These are phyloP conservation scores for Phortica okadai DNA, from an alignment of 2,888 invertebrate species.

Conservation along the genomic window DNA sequence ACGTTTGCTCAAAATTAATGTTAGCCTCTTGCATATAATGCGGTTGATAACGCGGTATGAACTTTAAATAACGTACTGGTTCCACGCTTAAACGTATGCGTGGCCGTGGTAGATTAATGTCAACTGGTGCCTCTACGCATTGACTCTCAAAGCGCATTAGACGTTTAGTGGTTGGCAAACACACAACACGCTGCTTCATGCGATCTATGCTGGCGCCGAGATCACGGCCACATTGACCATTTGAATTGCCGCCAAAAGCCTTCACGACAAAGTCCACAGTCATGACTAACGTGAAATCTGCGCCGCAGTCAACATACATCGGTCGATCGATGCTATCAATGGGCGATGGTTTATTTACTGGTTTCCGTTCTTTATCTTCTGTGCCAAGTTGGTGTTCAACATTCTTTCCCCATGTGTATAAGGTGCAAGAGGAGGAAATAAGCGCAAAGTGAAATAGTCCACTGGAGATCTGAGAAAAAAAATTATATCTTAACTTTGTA, in stretches of 20 bases:
- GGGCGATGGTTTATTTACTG: conserved; percentile 71
- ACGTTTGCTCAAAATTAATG: conserved; percentile 63
- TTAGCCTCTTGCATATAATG: conserved; percentile 72
- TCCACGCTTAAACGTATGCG: conserved; percentile 72
- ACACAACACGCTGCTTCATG: conserved; percentile 74
- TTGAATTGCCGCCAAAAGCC: conserved; percentile 76
- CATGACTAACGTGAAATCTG: conserved; percentile 76
- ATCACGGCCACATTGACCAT: conserved; percentile 76
- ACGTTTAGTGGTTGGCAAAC: conserved; percentile 75
- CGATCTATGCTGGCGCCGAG: conserved; percentile 72
- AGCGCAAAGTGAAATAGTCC: conserved; percentile 91
- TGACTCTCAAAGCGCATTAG: conserved; percentile 76
- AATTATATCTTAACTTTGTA: conserved; percentile 4
- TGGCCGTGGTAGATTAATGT: conserved; percentile 74
- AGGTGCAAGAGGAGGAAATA: conserved; percentile 82
- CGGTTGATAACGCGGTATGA: conserved; percentile 73
- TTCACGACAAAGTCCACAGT: conserved; percentile 74
- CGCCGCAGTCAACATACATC: conserved; percentile 76
- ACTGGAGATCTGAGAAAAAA: conserved; percentile 78
- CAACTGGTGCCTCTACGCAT: conserved; percentile 74
- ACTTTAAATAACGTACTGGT: conserved; percentile 75
- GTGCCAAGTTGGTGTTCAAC: conserved; percentile 91
- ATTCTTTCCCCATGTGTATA: conserved; percentile 92
- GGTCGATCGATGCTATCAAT: conserved; percentile 74
- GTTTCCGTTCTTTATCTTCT: conserved; percentile 74